Base-by-base conservation (phyloP, 1,140 invertebrate genomes). In the Hycleus phaleratus region DNA sequence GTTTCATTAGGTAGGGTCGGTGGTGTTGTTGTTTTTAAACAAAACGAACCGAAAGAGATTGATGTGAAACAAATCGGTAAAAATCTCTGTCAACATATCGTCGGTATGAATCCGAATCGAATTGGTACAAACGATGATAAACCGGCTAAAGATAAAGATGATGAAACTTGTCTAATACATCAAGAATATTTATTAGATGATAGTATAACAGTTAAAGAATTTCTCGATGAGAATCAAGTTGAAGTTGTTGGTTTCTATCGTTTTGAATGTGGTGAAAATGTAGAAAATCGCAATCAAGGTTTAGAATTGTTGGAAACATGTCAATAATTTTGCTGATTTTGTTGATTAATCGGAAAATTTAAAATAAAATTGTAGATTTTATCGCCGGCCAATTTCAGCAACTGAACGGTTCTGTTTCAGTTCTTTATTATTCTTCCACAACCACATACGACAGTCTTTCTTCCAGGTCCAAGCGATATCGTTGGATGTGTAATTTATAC, bases 51-150 rank as follows among this genome's bases (percentile, higher is more conserved):
- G 3, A 71, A 75, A 46, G 65, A 77, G 12, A 58, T 74, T 4
- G 69, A 81, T 25, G 57, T 73, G 12, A 59, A 71, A 26, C 67
- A 80, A 44, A 68, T 93, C 6, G 84, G 84, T 12, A 78, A 80
- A 56, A 83, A 90, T 94, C 6, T 94, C 87, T 94, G 92, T 73
- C 92, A 95, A 71, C 94, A 97, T 70, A 85, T 97, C 66, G 90
- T 97, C 43, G 92, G 92, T 12, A 88, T 95, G 84, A 91, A 91
- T 68, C 93, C 93, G 1, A 71, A 63, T 25, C 86, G 84, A 74
- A 80, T 96, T 62, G 92, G 92, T 9, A 74, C 83, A 63, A 74
- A 79, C 56, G 78, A 78, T 46, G 84, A 90, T 64, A 73, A 82
- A 65, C 82, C 84, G 12, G 70, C 71, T 2, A 70, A 78, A 55